These are phyloP conservation scores for Rhynchonema sp. DNA, from an alignment of 2,888 invertebrate species.

Conservation along the genomic window DNA sequence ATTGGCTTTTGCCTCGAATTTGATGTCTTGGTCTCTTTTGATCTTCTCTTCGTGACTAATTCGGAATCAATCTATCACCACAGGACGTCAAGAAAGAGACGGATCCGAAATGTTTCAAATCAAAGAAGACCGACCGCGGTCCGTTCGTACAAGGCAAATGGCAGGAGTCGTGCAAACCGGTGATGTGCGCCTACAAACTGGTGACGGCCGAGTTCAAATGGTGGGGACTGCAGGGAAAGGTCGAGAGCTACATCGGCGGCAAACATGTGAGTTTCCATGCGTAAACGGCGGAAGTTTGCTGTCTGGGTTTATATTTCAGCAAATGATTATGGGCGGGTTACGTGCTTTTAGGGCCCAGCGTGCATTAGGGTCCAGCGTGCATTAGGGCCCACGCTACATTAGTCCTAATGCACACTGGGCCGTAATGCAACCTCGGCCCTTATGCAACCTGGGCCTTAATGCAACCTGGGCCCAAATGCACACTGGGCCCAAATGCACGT, in stretches of 20 bases:
- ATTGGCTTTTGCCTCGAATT: too few relatives aligned
- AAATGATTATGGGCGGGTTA: too few relatives aligned
- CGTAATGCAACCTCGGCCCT: too few relatives aligned
- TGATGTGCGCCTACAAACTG: slow-evolving; percentile 95
- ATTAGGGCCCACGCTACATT: too few relatives aligned
- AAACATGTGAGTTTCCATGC: not conserved
- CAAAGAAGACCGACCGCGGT: slow-evolving; percentile 76
- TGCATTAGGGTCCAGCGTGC: too few relatives aligned
- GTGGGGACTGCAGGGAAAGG: slow-evolving; percentile 75
- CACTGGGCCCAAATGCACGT: too few relatives aligned
- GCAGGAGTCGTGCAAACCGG: slow-evolving; percentile 41
- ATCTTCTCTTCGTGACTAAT: not conserved
- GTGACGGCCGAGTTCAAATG: slow-evolving; percentile 95
- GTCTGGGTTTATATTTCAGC: too few relatives aligned
- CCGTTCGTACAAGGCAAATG: slow-evolving; percentile 49
- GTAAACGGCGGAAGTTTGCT: too few relatives aligned
- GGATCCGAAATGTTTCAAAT: slow-evolving; percentile 68
- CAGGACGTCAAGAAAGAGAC: slow-evolving; percentile 71
- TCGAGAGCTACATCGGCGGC: slow-evolving; percentile 64
- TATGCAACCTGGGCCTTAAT: too few relatives aligned
- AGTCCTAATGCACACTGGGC: too few relatives aligned
- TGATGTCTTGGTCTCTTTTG: not conserved
- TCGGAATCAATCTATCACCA: slow-evolving; percentile 15
- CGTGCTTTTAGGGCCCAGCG: too few relatives aligned
- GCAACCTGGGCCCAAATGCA: too few relatives aligned